Conservation (phyloP, 2,797 vertebrate genomes). For the Cossypha heuglini region DNA sequence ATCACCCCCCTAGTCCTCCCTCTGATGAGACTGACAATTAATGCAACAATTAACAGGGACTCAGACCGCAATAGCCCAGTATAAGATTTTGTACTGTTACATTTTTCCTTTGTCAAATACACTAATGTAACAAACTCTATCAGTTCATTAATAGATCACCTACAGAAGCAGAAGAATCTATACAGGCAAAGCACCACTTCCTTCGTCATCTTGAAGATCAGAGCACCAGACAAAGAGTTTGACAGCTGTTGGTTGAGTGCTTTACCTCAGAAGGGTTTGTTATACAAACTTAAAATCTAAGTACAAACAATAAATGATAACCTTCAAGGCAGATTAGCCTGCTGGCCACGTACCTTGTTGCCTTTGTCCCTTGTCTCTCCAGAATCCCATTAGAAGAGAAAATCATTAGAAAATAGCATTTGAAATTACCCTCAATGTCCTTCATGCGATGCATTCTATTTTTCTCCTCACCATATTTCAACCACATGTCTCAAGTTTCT, state of each 20-base stretch:
- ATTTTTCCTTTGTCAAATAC: neutral
- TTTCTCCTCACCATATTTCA: conserved; percentile 34
- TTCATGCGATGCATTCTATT: neutral
- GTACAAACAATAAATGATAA: neutral
- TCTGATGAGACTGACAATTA: neutral
- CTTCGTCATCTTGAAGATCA: neutral
- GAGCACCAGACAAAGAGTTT: neutral
- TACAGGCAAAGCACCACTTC: neutral
- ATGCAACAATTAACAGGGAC: neutral
- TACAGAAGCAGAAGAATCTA: neutral
- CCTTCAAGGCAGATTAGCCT: neutral
- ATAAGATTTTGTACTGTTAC: neutral
- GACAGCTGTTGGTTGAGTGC: neutral
- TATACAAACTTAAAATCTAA: neutral
- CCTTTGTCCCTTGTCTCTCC: neutral
- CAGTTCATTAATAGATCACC: neutral
- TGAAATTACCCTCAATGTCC: neutral
- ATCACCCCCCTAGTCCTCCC: neutral
- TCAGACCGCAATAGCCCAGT: neutral
- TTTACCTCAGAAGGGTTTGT: neutral
- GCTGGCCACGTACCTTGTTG: neutral
- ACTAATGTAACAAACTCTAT: neutral
- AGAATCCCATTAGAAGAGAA: neutral
- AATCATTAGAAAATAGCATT: neutral
- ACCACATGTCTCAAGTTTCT: conserved; percentile 53